These are phyloP conservation scores for Nothocercus julius DNA, from an alignment of 2,113 vertebrate genomes.

Conservation along the genomic window DNA sequence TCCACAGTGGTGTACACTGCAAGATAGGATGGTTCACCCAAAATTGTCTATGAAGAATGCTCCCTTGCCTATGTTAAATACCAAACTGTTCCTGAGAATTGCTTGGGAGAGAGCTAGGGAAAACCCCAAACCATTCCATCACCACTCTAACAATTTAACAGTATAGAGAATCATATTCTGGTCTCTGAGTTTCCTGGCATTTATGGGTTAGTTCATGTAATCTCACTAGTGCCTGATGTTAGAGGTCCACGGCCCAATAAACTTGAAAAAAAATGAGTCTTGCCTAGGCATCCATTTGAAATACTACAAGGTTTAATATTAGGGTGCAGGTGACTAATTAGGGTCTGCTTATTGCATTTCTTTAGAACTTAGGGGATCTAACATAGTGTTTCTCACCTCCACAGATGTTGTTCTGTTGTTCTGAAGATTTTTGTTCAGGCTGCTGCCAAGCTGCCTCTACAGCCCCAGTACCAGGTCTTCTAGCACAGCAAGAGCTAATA, in stretches of 20 bases:
- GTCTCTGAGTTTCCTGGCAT: background rate
- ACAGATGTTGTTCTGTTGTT: background rate
- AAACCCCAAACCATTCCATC: background rate
- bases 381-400: background rate
- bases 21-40: background rate
- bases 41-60: background rate
- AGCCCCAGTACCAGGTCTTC: background rate
- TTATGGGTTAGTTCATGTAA: background rate
- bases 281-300: background rate
- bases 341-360: background rate
- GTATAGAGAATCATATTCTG: background rate
- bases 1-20: background rate
- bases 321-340: background rate
- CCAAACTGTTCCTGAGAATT: background rate
- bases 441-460: background rate
- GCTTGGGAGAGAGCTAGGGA: background rate
- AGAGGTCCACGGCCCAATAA: background rate
- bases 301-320: background rate
- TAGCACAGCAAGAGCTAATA: background rate
- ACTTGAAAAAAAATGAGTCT: background rate
- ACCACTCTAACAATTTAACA: background rate
- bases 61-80: background rate
- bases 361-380: background rate
- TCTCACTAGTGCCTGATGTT: rapidly evolving
- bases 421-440: background rate